A percentile compares a stretch with the other conserved stretches of the same genome.
Evolutionary conservation across 1,140 invertebrate genomes (phyloP).

Genomic region (Ceratina australensis): DNA sequence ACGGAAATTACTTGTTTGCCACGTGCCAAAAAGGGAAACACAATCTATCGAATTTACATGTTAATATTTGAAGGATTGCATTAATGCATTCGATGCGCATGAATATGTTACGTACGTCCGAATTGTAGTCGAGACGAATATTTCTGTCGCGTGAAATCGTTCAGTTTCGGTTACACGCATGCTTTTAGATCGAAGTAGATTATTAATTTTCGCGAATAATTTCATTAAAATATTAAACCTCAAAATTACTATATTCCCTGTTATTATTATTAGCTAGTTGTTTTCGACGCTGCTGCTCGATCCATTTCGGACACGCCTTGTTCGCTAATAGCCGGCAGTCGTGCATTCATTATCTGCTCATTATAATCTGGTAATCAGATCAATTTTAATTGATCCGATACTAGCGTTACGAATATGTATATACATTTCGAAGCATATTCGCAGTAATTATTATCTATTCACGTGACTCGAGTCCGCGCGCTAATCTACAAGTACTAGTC

Average conservation of each 20-base stretch:
- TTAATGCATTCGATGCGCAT: not conserved
- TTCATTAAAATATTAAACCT: conserved; percentile 3
- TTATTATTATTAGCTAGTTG: conserved; percentile 34
- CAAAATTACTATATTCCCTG: not conserved
- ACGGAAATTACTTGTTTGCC: not conserved
- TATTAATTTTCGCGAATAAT: not conserved
- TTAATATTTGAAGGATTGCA: conserved; percentile 4
- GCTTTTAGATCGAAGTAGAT: not conserved
- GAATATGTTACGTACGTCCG: not conserved
- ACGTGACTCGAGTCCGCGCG: too few species aligned
- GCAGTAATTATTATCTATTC: too few species aligned
- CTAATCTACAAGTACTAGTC: too few species aligned
- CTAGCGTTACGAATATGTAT: not conserved
- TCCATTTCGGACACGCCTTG: conserved; percentile 9
- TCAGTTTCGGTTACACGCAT: not conserved
- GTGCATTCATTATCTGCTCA: conserved; percentile 26
- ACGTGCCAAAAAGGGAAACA: not conserved
- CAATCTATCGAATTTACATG: conserved; percentile 1
- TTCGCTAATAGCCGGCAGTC: conserved; percentile 12
- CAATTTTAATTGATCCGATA: conserved; percentile 13
- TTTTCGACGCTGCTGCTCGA: conserved; percentile 3
- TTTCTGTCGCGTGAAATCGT: too few species aligned
- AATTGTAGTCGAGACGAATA: not conserved
- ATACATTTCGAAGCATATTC: not conserved
- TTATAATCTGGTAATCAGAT: conserved; percentile 33